These are phyloP conservation scores for Solen grandis DNA, from an alignment of 1,140 invertebrate species.

Conservation along the genomic window DNA sequence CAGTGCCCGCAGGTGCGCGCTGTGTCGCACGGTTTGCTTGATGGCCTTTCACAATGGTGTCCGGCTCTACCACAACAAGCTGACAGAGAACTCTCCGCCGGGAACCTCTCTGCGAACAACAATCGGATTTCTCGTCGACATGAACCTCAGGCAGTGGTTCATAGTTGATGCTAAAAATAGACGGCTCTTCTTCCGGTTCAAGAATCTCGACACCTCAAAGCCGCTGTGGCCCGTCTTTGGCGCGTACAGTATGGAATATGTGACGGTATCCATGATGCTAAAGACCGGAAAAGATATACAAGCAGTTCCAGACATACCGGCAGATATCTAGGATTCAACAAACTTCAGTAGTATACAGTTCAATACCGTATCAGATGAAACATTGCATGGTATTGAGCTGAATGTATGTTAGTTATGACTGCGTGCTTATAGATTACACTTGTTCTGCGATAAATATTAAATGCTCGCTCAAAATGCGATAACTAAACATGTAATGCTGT, in stretches of 20 bases:
- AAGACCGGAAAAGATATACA: slow-evolving; percentile 53
- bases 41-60: slow-evolving; percentile 53
- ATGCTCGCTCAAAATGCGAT: neutral
- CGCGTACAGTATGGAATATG: slow-evolving; percentile 49
- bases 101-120: slow-evolving; percentile 51
- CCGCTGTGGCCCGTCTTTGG: slow-evolving; percentile 53
- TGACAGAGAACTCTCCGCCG: slow-evolving; percentile 52
- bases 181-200: slow-evolving; percentile 49
- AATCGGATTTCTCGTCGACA: slow-evolving; percentile 46
- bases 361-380: too few species aligned
- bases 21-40: slow-evolving; percentile 52
- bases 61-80: slow-evolving; percentile 39
- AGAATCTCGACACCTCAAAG: slow-evolving; percentile 46
- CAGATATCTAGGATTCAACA: slow-evolving; percentile 4
- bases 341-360: too few species aligned
- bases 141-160: slow-evolving; percentile 51
- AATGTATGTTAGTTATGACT: neutral
- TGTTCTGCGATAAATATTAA: neutral
- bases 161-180: slow-evolving; percentile 53
- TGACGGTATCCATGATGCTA: slow-evolving; percentile 34
- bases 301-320: slow-evolving; percentile 51
- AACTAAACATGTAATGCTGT: too few species aligned
- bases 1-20: slow-evolving; percentile 45
- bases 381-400: neutral
- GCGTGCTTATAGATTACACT: neutral